These are phyloP conservation scores for Thymelicus sylvestris DNA, from an alignment of 2,888 invertebrate species.

Conservation along the genomic window DNA sequence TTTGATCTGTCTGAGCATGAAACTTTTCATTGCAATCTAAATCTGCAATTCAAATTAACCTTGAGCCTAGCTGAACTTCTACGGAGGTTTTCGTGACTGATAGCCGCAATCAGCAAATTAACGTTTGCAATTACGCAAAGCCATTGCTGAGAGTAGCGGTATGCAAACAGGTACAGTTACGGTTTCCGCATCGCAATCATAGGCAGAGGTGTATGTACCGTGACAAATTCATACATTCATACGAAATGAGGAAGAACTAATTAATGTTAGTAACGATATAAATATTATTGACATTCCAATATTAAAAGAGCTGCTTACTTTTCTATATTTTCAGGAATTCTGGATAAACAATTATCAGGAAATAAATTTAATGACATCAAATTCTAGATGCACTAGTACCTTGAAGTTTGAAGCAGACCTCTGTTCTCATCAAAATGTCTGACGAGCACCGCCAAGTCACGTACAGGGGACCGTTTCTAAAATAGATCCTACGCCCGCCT, in stretches of 20 bases:
- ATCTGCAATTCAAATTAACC: slow-evolving; percentile 43
- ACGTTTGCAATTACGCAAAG: slow-evolving; percentile 60
- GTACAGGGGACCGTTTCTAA: slow-evolving; percentile 32
- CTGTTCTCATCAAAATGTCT: slow-evolving; percentile 13
- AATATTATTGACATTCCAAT: too few species aligned
- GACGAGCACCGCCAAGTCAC: slow-evolving; percentile 20
- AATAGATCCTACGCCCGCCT: slow-evolving; percentile 36
- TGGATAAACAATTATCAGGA: too few species aligned
- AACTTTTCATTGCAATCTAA: slow-evolving; percentile 34
- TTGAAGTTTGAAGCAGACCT: neutral
- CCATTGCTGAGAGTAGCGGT: slow-evolving; percentile 68
- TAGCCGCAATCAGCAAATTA: slow-evolving; percentile 57
- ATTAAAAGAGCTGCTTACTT: too few species aligned
- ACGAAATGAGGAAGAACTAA: too few species aligned
- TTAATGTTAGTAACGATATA: too few species aligned
- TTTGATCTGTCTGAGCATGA: too few species aligned
- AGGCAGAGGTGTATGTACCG: slow-evolving; percentile 11
- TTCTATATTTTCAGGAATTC: too few species aligned
- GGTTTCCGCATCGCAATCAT: slow-evolving; percentile 20
- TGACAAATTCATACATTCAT: slow-evolving; percentile 14
- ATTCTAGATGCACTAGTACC: neutral
- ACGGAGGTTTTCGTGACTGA: slow-evolving; percentile 47
- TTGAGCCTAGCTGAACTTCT: slow-evolving; percentile 55
- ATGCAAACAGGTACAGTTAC: slow-evolving; percentile 57
- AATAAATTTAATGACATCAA: too few species aligned